Conservation (phyloP, 2,113 vertebrate genomes). For the Lamprotornis superbus region DNA sequence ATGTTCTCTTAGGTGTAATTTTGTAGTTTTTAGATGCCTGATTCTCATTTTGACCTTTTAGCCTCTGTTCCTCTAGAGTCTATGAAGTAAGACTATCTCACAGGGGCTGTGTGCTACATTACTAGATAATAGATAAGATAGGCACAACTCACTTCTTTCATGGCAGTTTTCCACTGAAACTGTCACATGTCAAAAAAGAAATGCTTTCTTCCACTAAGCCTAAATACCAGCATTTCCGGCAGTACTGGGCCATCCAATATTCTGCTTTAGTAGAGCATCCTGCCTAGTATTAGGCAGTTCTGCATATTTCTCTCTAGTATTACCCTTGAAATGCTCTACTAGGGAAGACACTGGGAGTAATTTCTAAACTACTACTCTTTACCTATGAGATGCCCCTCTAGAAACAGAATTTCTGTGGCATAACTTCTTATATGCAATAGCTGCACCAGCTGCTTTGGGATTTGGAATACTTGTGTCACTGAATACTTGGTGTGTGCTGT, state of each 20-base stretch:
- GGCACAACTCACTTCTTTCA: neutral
- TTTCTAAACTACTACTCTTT: neutral
- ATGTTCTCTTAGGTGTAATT: neutral
- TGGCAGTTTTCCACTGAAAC: neutral
- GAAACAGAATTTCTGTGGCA: neutral
- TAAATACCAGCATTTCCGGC: neutral
- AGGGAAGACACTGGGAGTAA: neutral
- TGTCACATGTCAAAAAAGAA: neutral
- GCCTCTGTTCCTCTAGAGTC: neutral
- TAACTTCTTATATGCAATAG: neutral
- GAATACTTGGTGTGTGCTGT: neutral
- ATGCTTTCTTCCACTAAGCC: neutral
- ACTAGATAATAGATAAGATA: neutral
- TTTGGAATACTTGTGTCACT: neutral
- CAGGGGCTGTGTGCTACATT: neutral
- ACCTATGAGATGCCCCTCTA: neutral
- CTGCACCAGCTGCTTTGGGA: neutral
- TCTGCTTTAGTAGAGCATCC: neutral
- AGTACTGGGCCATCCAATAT: accelerated
- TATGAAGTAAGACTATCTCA: neutral
- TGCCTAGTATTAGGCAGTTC: neutral
- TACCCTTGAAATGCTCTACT: neutral
- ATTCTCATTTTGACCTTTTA: neutral
- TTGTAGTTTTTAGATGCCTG: neutral
- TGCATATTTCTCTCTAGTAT: neutral